phyloP scores from a whole-genome alignment of 1,140 invertebrate species.

The Listronotus oregonensis region DNA sequence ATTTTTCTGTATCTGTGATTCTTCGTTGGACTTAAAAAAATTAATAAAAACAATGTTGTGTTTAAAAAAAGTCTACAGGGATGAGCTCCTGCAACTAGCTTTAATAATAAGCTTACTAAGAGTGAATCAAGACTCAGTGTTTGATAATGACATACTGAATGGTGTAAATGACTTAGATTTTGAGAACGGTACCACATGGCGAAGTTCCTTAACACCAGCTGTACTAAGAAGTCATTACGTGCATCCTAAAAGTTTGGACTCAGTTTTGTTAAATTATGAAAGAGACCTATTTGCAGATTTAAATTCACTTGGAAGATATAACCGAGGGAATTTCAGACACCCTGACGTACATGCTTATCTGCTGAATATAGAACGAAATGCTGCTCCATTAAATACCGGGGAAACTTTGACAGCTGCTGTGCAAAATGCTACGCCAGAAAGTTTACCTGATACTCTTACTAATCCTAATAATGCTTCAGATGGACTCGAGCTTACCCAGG shows the following conservation, averaged over 20 bases:
- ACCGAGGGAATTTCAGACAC: slow-evolving; percentile 53
- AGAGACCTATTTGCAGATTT: slow-evolving; percentile 76
- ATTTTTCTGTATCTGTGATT: neutral
- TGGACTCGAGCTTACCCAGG: slow-evolving; percentile 48
- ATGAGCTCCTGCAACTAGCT: slow-evolving; percentile 79
- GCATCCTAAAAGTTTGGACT: slow-evolving; percentile 73
- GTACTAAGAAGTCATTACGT: slow-evolving; percentile 63
- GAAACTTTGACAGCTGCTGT: slow-evolving; percentile 33
- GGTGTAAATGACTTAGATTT: slow-evolving; percentile 60
- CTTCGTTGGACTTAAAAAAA: slow-evolving; percentile 10
- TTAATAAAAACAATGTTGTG: slow-evolving; percentile 64
- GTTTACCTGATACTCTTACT: slow-evolving; percentile 22
- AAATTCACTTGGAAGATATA: slow-evolving; percentile 66
- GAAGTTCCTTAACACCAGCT: slow-evolving; percentile 58
- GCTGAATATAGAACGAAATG: slow-evolving; percentile 58
- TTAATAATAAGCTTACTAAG: slow-evolving; percentile 77
- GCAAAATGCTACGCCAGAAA: slow-evolving; percentile 32
- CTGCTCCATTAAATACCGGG: slow-evolving; percentile 23
- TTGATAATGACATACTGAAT: slow-evolving; percentile 62
- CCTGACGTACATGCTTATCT: slow-evolving; percentile 64
- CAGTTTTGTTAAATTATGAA: slow-evolving; percentile 73
- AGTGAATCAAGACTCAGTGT: slow-evolving; percentile 71
- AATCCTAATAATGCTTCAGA: slow-evolving; percentile 19
- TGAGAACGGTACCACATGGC: slow-evolving; percentile 71
- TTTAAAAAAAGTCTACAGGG: slow-evolving; percentile 75